Evolutionary conservation across 1,140 invertebrate species (phyloP).

Genomic region (Thalassaphorura encarpata): DNA sequence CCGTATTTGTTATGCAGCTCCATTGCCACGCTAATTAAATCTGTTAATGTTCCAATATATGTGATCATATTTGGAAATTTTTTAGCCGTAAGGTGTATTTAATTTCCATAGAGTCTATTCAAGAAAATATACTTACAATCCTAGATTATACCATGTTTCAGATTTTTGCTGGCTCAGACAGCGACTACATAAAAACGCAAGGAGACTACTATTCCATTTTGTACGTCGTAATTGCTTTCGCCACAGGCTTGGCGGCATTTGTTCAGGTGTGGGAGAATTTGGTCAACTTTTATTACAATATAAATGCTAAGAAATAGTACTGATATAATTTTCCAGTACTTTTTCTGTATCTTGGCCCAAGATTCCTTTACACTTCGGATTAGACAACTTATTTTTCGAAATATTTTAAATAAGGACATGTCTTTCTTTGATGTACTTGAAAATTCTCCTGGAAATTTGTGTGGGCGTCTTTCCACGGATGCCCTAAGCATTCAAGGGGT

Average conservation of each 20-base stretch:
- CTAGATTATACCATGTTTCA: too few species aligned
- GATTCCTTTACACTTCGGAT: slow-evolving; percentile 20
- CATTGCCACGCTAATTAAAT: slow-evolving; percentile 13
- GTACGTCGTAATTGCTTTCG: slow-evolving; percentile 7
- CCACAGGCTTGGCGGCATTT: slow-evolving; percentile 8
- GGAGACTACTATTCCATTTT: slow-evolving; percentile 12
- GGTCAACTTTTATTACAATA: neutral
- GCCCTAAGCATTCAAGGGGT: slow-evolving; percentile 33
- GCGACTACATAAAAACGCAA: neutral
- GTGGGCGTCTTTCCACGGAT: slow-evolving; percentile 16
- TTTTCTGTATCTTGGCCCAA: slow-evolving; percentile 3
- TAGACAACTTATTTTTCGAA: slow-evolving; percentile 6
- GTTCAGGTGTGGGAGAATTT: slow-evolving; percentile 8
- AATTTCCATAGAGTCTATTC: neutral
- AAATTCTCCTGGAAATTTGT: slow-evolving; percentile 15
- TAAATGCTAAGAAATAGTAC: neutral
- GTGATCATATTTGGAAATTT: slow-evolving; percentile 19
- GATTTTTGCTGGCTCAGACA: slow-evolving; percentile 7
- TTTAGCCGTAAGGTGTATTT: slow-evolving; percentile 6
- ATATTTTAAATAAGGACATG: slow-evolving; percentile 13
- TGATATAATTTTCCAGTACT: slow-evolving; percentile 2
- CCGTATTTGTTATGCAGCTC: neutral
- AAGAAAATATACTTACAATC: too few species aligned
- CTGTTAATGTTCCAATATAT: slow-evolving; percentile 12
- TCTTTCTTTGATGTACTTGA: slow-evolving; percentile 15